Percentiles rank a stretch among this genome's conserved stretches.
These are phyloP conservation scores for Lipotes vexillifer DNA, from an alignment of 2,113 vertebrate species.

Conservation along the genomic window DNA sequence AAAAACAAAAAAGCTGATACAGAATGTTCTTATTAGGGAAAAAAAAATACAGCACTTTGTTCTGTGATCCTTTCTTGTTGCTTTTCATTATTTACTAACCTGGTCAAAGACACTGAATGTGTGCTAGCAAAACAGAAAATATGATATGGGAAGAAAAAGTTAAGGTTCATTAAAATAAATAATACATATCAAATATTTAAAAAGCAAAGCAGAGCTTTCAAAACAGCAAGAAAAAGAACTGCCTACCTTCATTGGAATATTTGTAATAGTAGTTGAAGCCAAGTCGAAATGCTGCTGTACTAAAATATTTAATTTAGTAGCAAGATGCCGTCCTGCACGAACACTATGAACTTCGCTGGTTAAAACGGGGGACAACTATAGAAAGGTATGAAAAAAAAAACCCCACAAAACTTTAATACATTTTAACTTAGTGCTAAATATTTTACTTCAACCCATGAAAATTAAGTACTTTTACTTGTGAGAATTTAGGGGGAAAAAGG, in stretches of 20 bases:
- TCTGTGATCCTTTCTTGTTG: constrained; percentile 85
- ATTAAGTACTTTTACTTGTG: not conserved
- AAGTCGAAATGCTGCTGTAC: constrained; percentile 99
- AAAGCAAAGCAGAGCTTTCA: constrained; percentile 46
- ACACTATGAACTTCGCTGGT: constrained; percentile 97
- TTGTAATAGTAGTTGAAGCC: constrained; percentile 98
- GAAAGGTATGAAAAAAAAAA: not conserved
- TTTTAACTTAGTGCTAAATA: not conserved
- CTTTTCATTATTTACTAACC: constrained; percentile 93
- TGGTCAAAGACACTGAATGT: constrained; percentile 99
- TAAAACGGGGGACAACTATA: constrained; percentile 87
- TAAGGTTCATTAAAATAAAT: constrained; percentile 82
- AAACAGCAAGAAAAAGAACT: not conserved
- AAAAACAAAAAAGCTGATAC: constrained; percentile 56
- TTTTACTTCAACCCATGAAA: not conserved
- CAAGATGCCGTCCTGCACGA: constrained; percentile 93
- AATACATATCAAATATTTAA: constrained; percentile 73
- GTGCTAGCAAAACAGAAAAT: constrained; percentile 98
- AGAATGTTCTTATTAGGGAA: constrained; percentile 60
- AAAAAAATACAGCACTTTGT: constrained; percentile 78
- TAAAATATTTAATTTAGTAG: constrained; percentile 94
- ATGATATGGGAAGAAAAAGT: constrained; percentile 93
- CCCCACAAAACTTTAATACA: not conserved
- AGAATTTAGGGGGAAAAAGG: not conserved
- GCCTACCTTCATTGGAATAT: constrained; percentile 99